Base-by-base conservation (phyloP, 2,113 vertebrate species). In the Propithecus coquereli region DNA sequence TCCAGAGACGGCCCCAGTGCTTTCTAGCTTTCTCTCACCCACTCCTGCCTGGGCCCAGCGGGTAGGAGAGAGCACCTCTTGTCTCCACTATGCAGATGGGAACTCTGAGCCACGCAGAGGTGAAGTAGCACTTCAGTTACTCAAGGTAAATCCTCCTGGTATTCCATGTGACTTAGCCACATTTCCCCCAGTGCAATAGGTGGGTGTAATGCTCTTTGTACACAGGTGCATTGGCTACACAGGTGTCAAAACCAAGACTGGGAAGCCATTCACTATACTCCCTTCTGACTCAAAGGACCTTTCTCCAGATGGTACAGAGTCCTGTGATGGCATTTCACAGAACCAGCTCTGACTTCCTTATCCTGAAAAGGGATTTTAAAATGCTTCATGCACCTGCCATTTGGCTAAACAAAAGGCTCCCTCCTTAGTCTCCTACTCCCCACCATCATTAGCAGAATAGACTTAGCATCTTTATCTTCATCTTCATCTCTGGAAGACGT, bases 81-180 rank as follows among this genome's bases (percentile, higher is more conserved):
- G 30, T 87, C 47, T 96, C 91, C 91, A 93, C 93, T 93, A 91
- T 96, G 95, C 97, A 97, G 82, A 96, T 37, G 93, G 94, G 80
- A 95, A 73, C 86, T 57, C 91, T 90, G 90, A 87, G 91, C 76
- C 85, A 76, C 92, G 13, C 37, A 59, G 71, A 87, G 57, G 70
- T 57, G n/a, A 90, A 89, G 16, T 25, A 76, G 63, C 59, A n/a
- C 70, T 82, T 95, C 43, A 74, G 12, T 70, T 14, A 59, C 47
- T 81, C 73, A 13, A 95, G 79, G 85, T 52, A 6, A 66, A 83
- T 9, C 34, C 40, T 68, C 50, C 16, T 5, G 1, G 22, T n/a
- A 68, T 43, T 80, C 37, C 45, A 3, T 30, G 37, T 45, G 59
- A 88, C 50, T 63, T 87, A 25, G 83, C 68, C 25, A 34, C 16